These are phyloP conservation scores for Todiramphus saurophagus DNA, from an alignment of 2,113 vertebrate species.

Conservation along the genomic window DNA sequence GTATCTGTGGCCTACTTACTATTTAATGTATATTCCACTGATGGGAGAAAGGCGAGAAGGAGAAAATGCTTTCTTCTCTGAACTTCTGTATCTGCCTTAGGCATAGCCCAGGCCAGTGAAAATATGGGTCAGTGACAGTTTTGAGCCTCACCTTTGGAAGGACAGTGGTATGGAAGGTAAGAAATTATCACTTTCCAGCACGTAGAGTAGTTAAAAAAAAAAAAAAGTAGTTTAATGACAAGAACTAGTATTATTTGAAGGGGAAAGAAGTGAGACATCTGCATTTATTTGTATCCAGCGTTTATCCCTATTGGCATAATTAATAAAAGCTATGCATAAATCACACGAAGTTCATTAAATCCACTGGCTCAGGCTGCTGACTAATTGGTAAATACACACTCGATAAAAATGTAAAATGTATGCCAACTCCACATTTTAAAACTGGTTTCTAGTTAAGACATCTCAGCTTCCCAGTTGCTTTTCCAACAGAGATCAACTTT, in stretches of 20 bases:
- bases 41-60: conserved; percentile 10
- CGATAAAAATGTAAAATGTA: conserved; percentile 54
- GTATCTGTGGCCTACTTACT: conserved; percentile 57
- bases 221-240: background rate
- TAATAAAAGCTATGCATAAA: conserved; percentile 76
- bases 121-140: background rate
- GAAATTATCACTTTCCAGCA: background rate
- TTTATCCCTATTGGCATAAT: conserved; percentile 74
- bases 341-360: conserved; percentile 76
- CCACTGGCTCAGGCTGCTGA: conserved; percentile 66
- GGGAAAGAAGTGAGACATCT: conserved; percentile 52
- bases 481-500: background rate
- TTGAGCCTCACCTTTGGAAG: background rate
- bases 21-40: conserved; percentile 10
- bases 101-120: background rate
- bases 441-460: background rate
- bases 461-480: background rate
- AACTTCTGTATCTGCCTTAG: background rate
- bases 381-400: conserved; percentile 75
- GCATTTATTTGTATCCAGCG: conserved; percentile 67
- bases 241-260: conserved; percentile 48
- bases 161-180: background rate
- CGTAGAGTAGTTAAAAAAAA: background rate
- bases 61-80: conserved; percentile 15
- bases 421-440: conserved; percentile 54